These are phyloP conservation scores for Siphonodentalium dalli DNA, from an alignment of 2,888 invertebrate species.

Conservation along the genomic window DNA sequence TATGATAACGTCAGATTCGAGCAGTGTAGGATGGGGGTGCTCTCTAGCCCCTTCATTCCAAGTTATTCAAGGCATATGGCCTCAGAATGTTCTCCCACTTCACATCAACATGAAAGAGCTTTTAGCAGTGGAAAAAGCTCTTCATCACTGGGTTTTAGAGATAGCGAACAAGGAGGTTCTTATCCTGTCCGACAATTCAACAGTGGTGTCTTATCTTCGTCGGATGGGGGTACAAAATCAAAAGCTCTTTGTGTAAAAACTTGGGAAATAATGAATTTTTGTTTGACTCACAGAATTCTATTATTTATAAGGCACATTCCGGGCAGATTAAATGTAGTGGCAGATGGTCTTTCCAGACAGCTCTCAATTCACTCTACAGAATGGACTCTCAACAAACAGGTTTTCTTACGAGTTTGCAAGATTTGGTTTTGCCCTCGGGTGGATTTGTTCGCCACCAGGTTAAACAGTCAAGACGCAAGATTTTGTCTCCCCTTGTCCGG, in stretches of 20 bases:
- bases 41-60: not conserved
- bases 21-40: slow-evolving; percentile 2
- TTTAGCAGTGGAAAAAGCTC: slow-evolving; percentile 7
- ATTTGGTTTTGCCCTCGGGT: not conserved
- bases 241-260: not conserved
- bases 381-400: not conserved
- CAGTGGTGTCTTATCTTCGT: slow-evolving; percentile 7
- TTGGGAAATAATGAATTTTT: slow-evolving; percentile 1
- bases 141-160: not conserved
- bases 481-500: slow-evolving; percentile 4
- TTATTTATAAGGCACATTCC: slow-evolving; percentile 7
- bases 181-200: slow-evolving; percentile 7
- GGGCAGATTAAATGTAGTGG: slow-evolving; percentile 1
- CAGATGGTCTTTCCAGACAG: slow-evolving; percentile 1
- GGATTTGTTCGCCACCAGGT: not conserved
- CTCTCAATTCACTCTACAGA: not conserved
- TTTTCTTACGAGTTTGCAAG: not conserved
- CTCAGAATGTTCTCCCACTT: not conserved
- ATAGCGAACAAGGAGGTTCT: not conserved
- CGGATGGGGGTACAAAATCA: slow-evolving; percentile 12
- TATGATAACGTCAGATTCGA: slow-evolving; percentile 5
- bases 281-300: not conserved
- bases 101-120: slow-evolving; percentile 15
- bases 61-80: not conserved
- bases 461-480: not conserved